Evolutionary conservation across 2,113 vertebrate genomes (phyloP).

Genomic region (Chamaetylas fuelleborni): DNA sequence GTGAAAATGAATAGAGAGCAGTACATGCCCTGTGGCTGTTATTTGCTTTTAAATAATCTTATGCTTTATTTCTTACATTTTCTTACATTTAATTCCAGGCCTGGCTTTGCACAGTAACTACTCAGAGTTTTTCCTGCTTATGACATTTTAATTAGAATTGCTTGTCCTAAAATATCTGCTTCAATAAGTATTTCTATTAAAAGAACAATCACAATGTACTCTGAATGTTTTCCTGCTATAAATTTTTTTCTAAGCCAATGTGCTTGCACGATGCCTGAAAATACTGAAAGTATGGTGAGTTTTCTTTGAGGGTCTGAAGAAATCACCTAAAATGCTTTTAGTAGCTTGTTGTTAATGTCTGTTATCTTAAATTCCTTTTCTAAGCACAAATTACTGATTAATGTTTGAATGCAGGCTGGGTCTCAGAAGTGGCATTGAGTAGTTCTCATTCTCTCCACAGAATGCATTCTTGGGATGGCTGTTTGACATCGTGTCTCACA

Average conservation of each 20-base stretch:
- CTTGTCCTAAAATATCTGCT: neutral
- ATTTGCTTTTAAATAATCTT: neutral
- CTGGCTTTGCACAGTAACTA: neutral
- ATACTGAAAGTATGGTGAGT: neutral
- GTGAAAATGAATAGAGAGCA: neutral
- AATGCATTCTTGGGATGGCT: constrained; percentile 84
- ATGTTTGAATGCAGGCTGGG: neutral
- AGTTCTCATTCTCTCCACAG: constrained; percentile 57
- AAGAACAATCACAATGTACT: neutral
- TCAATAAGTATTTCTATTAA: neutral
- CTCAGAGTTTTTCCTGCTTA: neutral
- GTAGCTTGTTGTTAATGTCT: neutral
- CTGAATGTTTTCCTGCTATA: neutral
- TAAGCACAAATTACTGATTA: neutral
- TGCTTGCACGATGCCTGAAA: neutral
- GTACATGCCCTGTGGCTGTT: neutral
- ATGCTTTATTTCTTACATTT: neutral
- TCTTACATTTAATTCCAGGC: neutral
- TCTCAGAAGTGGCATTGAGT: neutral
- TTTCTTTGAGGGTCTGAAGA: neutral
- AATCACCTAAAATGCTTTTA: neutral
- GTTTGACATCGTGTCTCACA: constrained; percentile 88
- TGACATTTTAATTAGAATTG: neutral
- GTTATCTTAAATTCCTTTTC: neutral
- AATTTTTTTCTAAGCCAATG: neutral